These are phyloP conservation scores for Sebastes cheni DNA, from an alignment of 2,797 vertebrate species.

Conservation along the genomic window DNA sequence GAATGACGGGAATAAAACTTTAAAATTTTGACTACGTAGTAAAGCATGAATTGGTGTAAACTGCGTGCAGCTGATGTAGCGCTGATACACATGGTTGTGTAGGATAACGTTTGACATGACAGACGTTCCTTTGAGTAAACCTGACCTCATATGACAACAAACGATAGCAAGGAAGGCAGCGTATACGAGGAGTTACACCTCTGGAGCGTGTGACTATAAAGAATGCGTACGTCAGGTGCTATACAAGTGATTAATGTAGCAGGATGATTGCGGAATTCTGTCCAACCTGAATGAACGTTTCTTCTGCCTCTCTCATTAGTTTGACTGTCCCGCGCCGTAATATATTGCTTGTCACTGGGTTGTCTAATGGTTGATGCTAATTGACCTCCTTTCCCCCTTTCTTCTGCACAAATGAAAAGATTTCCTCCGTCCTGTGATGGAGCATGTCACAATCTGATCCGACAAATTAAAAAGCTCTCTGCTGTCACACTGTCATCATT, in stretches of 20 bases:
- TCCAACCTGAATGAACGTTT: conserved; percentile 75
- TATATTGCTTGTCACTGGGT: conserved; percentile 82
- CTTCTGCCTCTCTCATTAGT: conserved; percentile 82
- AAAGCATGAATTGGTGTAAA: not conserved
- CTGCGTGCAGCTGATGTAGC: not conserved
- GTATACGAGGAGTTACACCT: conserved; percentile 19
- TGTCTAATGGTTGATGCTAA: conserved; percentile 88
- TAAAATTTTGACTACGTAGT: not conserved
- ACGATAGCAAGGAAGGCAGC: conserved; percentile 18
- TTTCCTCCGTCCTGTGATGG: conserved; percentile 80
- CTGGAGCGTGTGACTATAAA: conserved; percentile 41
- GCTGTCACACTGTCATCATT: conserved; percentile 85
- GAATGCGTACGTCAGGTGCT: conserved; percentile 61
- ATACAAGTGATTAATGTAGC: conserved; percentile 70
- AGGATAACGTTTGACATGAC: conserved; percentile 50
- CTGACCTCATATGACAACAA: conserved; percentile 56
- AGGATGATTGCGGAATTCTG: conserved; percentile 64
- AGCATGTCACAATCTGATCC: conserved; percentile 85
- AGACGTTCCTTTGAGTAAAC: conserved; percentile 58
- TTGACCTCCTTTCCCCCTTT: conserved; percentile 84
- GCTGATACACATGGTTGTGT: conserved; percentile 15
- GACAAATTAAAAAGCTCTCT: conserved; percentile 88
- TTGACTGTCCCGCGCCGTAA: conserved; percentile 81
- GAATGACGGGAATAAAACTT: not conserved
- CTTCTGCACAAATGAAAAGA: conserved; percentile 85